These are phyloP conservation scores for Ophiodon elongatus DNA, from an alignment of 2,113 vertebrate species.

Conservation along the genomic window DNA sequence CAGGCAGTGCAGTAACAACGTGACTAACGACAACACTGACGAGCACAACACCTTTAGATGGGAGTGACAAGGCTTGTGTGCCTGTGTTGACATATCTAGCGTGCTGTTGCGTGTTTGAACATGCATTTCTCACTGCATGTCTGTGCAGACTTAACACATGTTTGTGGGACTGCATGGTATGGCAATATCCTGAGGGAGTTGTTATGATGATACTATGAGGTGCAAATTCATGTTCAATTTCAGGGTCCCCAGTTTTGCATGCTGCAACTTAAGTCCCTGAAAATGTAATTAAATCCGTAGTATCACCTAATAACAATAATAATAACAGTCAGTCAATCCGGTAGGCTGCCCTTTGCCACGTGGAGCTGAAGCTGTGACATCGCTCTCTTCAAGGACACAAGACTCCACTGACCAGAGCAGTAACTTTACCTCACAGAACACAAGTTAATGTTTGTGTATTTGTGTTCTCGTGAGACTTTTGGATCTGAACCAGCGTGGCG, in stretches of 20 bases:
- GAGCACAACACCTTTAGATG: not conserved
- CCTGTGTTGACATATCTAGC: not conserved
- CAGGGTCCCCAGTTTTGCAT: not conserved
- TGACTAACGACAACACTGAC: not conserved
- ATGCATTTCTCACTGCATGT: not conserved
- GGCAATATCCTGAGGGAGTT: not conserved
- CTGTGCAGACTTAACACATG: not conserved
- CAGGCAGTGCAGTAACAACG: not conserved
- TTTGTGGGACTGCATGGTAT: not conserved
- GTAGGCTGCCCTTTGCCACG: not conserved
- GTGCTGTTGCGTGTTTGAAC: not conserved
- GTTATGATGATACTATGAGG: not conserved
- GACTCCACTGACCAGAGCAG: not conserved
- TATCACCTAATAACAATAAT: not conserved
- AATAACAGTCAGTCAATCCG: not conserved
- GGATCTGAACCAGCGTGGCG: not conserved
- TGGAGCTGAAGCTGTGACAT: no score
- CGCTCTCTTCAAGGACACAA: not conserved
- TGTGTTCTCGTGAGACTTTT: not conserved
- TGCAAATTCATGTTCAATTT: not conserved
- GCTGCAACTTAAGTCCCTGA: not conserved
- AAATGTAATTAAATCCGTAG: not conserved
- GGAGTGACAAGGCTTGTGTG: no score
- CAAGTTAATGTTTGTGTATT: not conserved
- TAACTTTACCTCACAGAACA: not conserved